phyloP scores from a whole-genome alignment of 1,140 invertebrate species.

The Ericerus pela region DNA sequence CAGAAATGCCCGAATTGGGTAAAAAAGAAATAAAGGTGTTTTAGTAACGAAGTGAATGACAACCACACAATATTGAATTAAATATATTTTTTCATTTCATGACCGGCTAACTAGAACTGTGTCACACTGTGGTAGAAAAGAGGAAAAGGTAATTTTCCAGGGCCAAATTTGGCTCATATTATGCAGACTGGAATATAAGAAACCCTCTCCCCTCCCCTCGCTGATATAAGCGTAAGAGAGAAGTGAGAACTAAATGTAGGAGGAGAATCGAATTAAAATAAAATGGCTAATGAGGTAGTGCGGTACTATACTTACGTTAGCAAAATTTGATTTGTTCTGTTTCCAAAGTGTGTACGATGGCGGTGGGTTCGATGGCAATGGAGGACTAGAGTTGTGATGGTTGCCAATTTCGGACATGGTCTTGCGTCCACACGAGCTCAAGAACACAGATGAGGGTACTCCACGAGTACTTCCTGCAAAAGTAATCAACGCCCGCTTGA shows the following conservation, averaged over 20 bases:
- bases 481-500: background rate
- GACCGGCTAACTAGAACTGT: too few species aligned
- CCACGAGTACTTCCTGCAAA: conserved; percentile 16
- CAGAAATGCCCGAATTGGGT: too few species aligned
- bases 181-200: too few species aligned
- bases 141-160: too few species aligned
- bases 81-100: too few species aligned
- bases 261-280: background rate
- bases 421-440: conserved; percentile 22
- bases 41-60: too few species aligned
- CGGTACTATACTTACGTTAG: background rate
- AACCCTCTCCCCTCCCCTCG: too few species aligned
- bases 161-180: too few species aligned
- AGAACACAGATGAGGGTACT: conserved; percentile 22
- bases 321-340: background rate
- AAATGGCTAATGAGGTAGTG: background rate
- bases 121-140: too few species aligned
- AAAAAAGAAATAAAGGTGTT: too few species aligned
- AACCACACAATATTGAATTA: too few species aligned
- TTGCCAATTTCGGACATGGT: conserved; percentile 22
- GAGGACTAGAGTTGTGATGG: background rate
- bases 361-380: background rate
- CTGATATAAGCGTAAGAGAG: background rate
- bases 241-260: background rate
- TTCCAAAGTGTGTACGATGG: background rate